Evolutionary conservation across 30 jellyfish, hydroid and myxozoan species (phyloP).

Genomic region (Catostylus mosaicus): DNA sequence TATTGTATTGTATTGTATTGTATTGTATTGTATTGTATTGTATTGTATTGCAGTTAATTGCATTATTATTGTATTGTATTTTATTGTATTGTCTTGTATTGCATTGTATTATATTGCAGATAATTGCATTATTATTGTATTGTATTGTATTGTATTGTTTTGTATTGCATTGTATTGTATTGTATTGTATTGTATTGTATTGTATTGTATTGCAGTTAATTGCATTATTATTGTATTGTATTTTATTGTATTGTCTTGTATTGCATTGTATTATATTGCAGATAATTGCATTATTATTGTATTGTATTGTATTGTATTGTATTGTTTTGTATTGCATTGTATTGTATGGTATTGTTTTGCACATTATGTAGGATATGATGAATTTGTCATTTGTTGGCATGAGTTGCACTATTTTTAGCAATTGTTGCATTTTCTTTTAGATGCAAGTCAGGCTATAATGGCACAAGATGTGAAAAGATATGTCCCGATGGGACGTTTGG

Average conservation of each 20-base stretch:
- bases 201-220: not conserved
- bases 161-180: not conserved
- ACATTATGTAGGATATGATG: no score
- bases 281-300: constrained; percentile 1
- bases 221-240: not conserved
- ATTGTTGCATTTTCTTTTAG: constrained; percentile 40
- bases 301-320: not conserved
- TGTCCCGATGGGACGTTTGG: constrained; percentile 83
- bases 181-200: not conserved
- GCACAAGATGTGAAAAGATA: constrained; percentile 67
- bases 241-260: not conserved
- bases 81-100: not conserved
- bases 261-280: not conserved
- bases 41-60: not conserved
- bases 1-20: not conserved
- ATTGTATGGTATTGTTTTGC: not conserved
- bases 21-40: not conserved
- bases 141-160: not conserved
- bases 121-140: constrained; percentile 2
- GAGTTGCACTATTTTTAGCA: no score
- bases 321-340: not conserved
- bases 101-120: not conserved
- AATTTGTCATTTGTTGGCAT: no score
- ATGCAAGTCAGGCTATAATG: constrained; percentile 71
- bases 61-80: not conserved